Conservation (phyloP, 2,113 vertebrate species). For the Erythrocercus mccallii region DNA sequence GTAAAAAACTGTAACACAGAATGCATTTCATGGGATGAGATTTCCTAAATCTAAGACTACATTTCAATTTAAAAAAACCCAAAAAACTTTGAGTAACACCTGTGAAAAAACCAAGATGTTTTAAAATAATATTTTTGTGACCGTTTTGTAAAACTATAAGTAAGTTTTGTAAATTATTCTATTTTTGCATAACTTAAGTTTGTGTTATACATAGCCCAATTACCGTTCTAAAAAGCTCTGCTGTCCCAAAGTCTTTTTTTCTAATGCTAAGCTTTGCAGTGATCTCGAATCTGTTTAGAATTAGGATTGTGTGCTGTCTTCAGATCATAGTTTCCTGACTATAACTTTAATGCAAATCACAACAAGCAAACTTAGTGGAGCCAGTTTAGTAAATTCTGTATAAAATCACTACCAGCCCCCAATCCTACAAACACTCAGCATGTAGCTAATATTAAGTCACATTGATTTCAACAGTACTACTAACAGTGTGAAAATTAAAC, state of each 20-base stretch:
- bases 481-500: constrained; percentile 51
- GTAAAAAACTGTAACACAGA: neutral
- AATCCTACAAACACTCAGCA: constrained; percentile 14
- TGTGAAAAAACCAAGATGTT: neutral
- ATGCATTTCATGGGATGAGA: neutral
- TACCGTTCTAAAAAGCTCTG: neutral
- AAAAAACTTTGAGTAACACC: neutral
- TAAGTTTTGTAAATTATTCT: neutral
- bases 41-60: neutral
- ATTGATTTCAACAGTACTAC: constrained; percentile 21
- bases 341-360: constrained; percentile 2
- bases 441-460: constrained; percentile 36
- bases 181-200: neutral
- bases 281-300: neutral
- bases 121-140: neutral
- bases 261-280: neutral
- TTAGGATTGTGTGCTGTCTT: neutral
- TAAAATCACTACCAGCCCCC: neutral
- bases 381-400: neutral
- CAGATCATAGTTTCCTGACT: neutral
- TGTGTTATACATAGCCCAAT: accelerated
- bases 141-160: neutral
- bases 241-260: neutral
- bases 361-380: neutral
- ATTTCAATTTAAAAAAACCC: neutral